Evolutionary conservation across 2,888 invertebrate genomes (phyloP), one percentile per base, ranked within the genome.

Genomic region (Acrobasis consociella): DNA sequence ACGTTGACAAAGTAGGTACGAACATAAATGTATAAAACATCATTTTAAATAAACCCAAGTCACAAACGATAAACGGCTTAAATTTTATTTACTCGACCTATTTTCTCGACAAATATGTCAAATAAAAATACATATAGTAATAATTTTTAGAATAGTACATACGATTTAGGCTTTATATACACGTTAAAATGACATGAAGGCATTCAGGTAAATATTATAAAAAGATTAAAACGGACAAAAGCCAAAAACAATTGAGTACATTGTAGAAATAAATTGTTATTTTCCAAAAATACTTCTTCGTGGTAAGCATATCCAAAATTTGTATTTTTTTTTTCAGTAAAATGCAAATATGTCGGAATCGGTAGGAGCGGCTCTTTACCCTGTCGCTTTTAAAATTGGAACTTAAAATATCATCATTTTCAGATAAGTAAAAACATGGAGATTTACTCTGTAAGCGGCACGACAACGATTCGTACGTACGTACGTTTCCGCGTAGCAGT

Each of bases 231-330:
- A 77, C 74, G 75, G 62, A 78, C 78, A 74, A 65, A 77, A 70
- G 72, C 69, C 66, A 70, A 71, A 68, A 72, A 62, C 60, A 67
- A 69, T 67, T 67, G 7, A 31, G 2, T 31, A 31, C 31, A 68
- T 66, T 68, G 70, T 74, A 76, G 69, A 75, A 77, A 76, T 72
- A 77, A 73, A 73, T 67, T 74, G 72, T 66, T 76, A 65, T 68
- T 62, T 70, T 86, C 80, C 74, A 86, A 86, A 87, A 86, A 87
- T 87, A 87, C 82, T 39, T 62, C 74, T 67, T 77, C 49, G 64
- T 73, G 69, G 77, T 82, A 86, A 85, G 85, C 87, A 77, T 70
- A 78, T 87, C 85, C 77, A 87, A 87, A 86, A 84, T 70, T 78
- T 74, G 69, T 69, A 31, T 31, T 31, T 62, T 68, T 38, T 56